Evolutionary conservation across 1,140 invertebrate genomes (phyloP), one percentile per base, ranked within the genome.

Genomic region (Colletes gigas): DNA sequence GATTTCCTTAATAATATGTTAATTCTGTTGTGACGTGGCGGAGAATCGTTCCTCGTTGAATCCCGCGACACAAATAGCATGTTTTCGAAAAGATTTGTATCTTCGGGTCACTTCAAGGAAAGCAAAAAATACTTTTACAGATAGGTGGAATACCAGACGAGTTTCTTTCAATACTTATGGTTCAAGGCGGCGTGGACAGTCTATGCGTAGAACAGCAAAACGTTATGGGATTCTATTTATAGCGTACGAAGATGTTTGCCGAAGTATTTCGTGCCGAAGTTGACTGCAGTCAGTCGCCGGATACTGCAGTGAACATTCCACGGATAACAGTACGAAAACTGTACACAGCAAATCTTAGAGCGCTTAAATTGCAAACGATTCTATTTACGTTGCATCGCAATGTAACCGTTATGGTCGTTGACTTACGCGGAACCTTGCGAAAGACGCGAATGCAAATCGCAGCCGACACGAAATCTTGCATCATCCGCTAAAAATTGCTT

Each of bases 351-450:
- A 19, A 78, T 79, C 65, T 79, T 50, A 65, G 60, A 50, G 5
- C 50, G 50, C 41, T 79, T 47, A 79, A 79, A 39, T 73, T 66
- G 50, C 77, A 73, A 73, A 79, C 77, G 70, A 65, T 79, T 73
- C 77, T 79, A 73, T 79, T 79, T 81, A 76, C 72, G 78, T 81
- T 73, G 78, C 72, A 81, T 68, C 57, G 77, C 60, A 41, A 79
- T 52, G 69, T 55, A 55, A 83, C 80, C 79, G 79, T 76, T 80
- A 78, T 81, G 73, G 74, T 82, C 83, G 54, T 78, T 86, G 74
- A 85, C 73, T 73, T 85, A 68, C 55, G 71, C 57, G 30, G 62
- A 70, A 60, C 30, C 70, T 66, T 66, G 65, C 73, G 21, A 78
- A 70, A 78, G 73, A 81, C 41, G 12, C 47, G 47, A 69, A 70